These are phyloP conservation scores for Condylostylus longicornis DNA, from an alignment of 1,140 invertebrate species.

Conservation along the genomic window DNA sequence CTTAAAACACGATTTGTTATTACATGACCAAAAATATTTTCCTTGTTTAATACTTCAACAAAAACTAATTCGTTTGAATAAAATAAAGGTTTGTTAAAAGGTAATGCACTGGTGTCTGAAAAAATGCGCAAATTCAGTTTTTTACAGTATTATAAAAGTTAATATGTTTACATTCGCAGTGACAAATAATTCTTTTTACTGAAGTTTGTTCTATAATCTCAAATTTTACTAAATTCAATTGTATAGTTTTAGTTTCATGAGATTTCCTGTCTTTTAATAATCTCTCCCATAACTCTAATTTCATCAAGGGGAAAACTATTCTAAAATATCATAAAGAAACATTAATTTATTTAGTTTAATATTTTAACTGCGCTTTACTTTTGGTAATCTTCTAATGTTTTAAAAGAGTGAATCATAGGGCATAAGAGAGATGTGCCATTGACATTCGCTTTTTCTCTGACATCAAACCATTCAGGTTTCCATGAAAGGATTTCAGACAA, in stretches of 20 bases:
- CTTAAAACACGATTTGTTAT: too few relatives aligned
- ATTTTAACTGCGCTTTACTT: slow-evolving; percentile 9
- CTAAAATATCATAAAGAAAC: slow-evolving; percentile 8
- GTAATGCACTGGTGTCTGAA: too few relatives aligned
- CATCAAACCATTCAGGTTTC: slow-evolving; percentile 19
- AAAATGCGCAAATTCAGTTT: not conserved
- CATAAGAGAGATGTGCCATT: slow-evolving; percentile 12
- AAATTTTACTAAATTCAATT: too few relatives aligned
- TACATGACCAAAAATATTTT: too few relatives aligned
- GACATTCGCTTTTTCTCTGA: slow-evolving; percentile 11
- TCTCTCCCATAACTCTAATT: slow-evolving; percentile 15
- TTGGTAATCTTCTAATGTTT: slow-evolving; percentile 16
- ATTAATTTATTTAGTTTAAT: not conserved
- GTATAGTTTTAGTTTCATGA: slow-evolving; percentile 14
- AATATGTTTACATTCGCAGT: not conserved
- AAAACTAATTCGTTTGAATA: too few relatives aligned
- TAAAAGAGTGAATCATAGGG: slow-evolving; percentile 18
- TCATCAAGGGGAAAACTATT: slow-evolving; percentile 20
- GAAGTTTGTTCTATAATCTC: not conserved
- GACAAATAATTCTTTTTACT: not conserved
- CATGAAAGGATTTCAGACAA: slow-evolving; percentile 14
- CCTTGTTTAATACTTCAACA: too few relatives aligned
- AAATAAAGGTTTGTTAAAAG: too few relatives aligned
- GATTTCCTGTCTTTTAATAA: slow-evolving; percentile 4
- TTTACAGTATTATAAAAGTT: slow-evolving; percentile 1